Percentiles rank a stretch among this genome's conserved stretches.
Conservation (phyloP, 92 coral and sea anemone species). For the Montipora capitata region DNA sequence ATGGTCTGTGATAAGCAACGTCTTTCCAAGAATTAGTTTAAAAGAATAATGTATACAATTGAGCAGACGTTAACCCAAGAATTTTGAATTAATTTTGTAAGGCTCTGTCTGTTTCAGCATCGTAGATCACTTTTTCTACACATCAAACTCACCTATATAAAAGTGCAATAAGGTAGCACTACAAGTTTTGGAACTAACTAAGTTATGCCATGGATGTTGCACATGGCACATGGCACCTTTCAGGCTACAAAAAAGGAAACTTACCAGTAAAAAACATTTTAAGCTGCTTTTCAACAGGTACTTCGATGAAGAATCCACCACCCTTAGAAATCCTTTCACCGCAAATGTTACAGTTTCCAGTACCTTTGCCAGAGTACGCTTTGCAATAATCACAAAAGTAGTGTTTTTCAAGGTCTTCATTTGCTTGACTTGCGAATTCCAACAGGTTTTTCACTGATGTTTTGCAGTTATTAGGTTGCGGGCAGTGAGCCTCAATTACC, state of each 20-base stretch:
- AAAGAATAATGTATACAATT: neutral
- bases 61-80: neutral
- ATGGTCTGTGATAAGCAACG: neutral
- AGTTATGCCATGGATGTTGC: neutral
- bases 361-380: slow-evolving; percentile 50
- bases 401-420: slow-evolving; percentile 67
- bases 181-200: neutral
- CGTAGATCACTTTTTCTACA: neutral
- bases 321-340: slow-evolving; percentile 32
- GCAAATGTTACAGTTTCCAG: slow-evolving; percentile 58
- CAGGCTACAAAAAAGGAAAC: slow-evolving; percentile 15
- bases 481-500: slow-evolving; percentile 79
- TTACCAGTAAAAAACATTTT: slow-evolving; percentile 65
- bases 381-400: slow-evolving; percentile 65
- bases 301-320: slow-evolving; percentile 68
- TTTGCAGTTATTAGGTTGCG: slow-evolving; percentile 73
- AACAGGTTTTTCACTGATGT: slow-evolving; percentile 61
- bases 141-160: neutral
- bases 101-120: neutral
- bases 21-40: neutral
- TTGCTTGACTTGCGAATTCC: slow-evolving; percentile 50
- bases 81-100: neutral
- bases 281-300: slow-evolving; percentile 40
- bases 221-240: neutral
- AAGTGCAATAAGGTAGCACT: neutral